Evolutionary conservation across 2,797 vertebrate species (phyloP), one percentile per base, ranked within the genome.

Genomic region (Crenuchus spilurus): DNA sequence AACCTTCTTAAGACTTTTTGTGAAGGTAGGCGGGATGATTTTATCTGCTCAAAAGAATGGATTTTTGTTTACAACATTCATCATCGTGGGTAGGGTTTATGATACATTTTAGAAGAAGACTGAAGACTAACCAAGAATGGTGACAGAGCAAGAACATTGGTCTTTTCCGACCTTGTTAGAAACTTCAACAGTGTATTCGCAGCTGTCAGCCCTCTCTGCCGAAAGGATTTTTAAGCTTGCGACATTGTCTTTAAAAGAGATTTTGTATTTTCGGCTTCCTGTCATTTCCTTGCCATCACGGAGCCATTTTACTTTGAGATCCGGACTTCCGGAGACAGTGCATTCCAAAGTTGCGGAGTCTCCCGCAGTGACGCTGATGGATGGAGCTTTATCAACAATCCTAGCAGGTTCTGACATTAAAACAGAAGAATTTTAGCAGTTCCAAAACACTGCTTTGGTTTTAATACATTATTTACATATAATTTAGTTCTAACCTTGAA

Each of bases 281-380:
- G 88, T 91, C 85, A 99, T 91, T 68, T 95, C 94, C 62, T 94
- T 97, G 57, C 94, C 96, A 2, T 98, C 94, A 92, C 93, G 96
- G 81, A 97, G 94, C 98, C 98, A 99, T 79, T 96, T 98, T 26
- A 94, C 93, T 92, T 96, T 99, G 24, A 99, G 92, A 20, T 98
- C 96, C 68, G 96, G 96, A 80, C 95, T 99, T 89, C 98, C 98
- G 76, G 95, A 86, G 65, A 99, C 90, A 0, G 89, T 95, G 60
- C 96, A 97, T 83, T 98, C 97, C 90, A 99, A 83, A 3, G 95
- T 90, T 70, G 95, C 96, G 20, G 97, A 94, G 70, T 98, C 97
- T 4, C 97, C 96, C 60, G 95, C 94, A 4, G 97, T 98, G 86
- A 99, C 97, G 82, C 96, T 96, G 86, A 98, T 95, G 75, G 96